Evolutionary conservation across 2,797 vertebrate genomes (phyloP).

Genomic region (Mastacembelus armatus): DNA sequence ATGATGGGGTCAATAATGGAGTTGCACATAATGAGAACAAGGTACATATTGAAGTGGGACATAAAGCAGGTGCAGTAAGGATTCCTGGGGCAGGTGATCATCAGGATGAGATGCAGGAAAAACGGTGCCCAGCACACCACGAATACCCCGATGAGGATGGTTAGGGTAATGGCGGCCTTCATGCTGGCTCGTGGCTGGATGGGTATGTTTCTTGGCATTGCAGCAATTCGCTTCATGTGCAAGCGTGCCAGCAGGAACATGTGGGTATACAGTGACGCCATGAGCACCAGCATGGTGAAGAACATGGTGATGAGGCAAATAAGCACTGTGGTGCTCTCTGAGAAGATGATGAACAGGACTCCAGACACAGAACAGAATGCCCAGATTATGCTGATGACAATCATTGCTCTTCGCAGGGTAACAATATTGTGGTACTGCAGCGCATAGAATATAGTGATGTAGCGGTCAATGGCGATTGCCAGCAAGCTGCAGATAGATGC

Average conservation of each 20-base stretch:
- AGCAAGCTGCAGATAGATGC: conserved; percentile 96
- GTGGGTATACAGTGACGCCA: conserved; percentile 95
- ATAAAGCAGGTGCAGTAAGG: conserved; percentile 97
- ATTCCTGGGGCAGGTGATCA: conserved; percentile 94
- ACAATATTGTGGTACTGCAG: conserved; percentile 97
- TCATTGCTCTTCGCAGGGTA: conserved; percentile 85
- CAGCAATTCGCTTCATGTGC: conserved; percentile 93
- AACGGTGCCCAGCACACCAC: conserved; percentile 97
- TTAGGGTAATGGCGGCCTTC: conserved; percentile 95
- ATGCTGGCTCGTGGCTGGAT: conserved; percentile 92
- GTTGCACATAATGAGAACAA: conserved; percentile 98
- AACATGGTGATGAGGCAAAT: conserved; percentile 95
- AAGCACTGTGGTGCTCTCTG: conserved; percentile 91
- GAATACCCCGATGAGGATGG: conserved; percentile 94
- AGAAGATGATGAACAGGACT: conserved; percentile 93
- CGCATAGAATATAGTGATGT: conserved; percentile 97
- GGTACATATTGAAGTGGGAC: conserved; percentile 97
- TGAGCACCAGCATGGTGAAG: conserved; percentile 95
- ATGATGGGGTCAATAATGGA: conserved; percentile 96
- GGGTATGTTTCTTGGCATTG: conserved; percentile 87
- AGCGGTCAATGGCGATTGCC: conserved; percentile 94
- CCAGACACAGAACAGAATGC: conserved; percentile 88
- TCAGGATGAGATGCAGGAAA: conserved; percentile 94
- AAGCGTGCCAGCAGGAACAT: conserved; percentile 95
- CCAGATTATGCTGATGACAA: conserved; percentile 91